A percentile compares a stretch with the other conserved stretches of the same genome.
phyloP scores from a whole-genome alignment of 2,113 vertebrate species.

The Geococcyx californianus region DNA sequence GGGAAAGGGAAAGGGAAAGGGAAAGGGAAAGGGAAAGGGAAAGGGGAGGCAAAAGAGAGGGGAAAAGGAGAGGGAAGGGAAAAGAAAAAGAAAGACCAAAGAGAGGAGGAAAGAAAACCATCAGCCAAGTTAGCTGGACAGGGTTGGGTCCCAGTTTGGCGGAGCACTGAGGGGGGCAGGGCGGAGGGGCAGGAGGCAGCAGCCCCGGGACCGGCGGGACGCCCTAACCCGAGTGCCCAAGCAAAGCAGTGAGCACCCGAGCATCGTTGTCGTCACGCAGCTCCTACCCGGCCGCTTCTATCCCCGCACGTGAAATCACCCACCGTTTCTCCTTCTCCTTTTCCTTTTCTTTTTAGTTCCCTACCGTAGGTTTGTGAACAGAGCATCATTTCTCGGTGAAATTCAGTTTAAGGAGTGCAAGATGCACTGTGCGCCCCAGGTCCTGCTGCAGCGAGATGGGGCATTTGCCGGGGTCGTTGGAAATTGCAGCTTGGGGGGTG shows the following conservation, averaged over 20 bases:
- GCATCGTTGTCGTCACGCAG: too few species aligned
- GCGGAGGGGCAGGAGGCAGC: neutral
- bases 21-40: too few species aligned
- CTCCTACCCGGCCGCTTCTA: neutral
- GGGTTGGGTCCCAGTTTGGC: neutral
- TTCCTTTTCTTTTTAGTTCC: neutral
- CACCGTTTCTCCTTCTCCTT: neutral
- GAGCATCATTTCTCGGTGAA: neutral
- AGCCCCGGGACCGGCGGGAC: too few species aligned
- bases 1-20: too few species aligned
- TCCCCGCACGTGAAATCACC: neutral
- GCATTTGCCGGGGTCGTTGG: neutral
- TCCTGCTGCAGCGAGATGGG: neutral
- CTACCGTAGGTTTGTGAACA: neutral
- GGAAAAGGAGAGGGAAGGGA: too few species aligned
- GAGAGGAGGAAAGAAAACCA: neutral
- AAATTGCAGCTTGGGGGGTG: neutral
- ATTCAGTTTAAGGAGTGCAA: neutral
- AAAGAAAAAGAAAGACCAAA: rapidly evolving
- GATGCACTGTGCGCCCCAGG: neutral
- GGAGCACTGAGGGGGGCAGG: neutral
- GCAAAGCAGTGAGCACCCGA: too few species aligned
- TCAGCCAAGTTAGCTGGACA: neutral
- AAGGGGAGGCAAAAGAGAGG: too few species aligned
- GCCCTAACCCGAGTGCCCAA: too few species aligned